Evolutionary conservation across 2,888 invertebrate species (phyloP), one percentile per base, ranked within the genome.

Genomic region (Diloba caeruleocephala): DNA sequence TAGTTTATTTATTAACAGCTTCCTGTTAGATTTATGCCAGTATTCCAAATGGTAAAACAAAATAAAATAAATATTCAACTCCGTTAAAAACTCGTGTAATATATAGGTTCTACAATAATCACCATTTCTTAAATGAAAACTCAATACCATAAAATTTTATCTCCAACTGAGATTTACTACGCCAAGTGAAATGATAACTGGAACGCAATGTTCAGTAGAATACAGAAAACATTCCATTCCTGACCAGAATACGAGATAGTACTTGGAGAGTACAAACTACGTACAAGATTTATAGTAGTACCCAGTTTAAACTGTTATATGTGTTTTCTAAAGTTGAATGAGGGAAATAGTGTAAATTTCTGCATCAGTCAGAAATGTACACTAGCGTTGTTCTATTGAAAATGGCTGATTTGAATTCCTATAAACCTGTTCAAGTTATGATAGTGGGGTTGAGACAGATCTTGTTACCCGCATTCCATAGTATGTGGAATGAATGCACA

Each of bases 261-360:
- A 49, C 37, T 52, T 29, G 43, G 43, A 50, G 53, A 67, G 29
- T 53, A n/a, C n/a, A n/a, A n/a, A n/a, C n/a, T n/a, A 67, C 56
- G 26, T 28, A 25, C 12, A 36, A 60, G 69, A 64, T 64, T 67
- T 64, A 67, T 68, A 64, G 56, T 49, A 42, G 46, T 44, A 68
- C 53, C 32, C 26, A 56, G 53, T 52, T 60, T 63, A 53, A 69
- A 67, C 44, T 67, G 43, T 49, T 59, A 51, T 33, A 63, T 51
- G 36, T 59, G 43, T 67, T 63, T 62, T 59, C 48, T 45, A 37
- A 48, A 54, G 29, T 41, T 38, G 26, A 36, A 46, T 36, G 28
- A 25, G 21, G 2, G 42, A 26, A 33, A 48, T 37, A 29, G 32
- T 42, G 15, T 37, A 12, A 45, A 36, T 38, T 58, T 42, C 31